These are phyloP conservation scores for Oxyteleia sp. DNA, from an alignment of 2,888 invertebrate genomes.

Conservation along the genomic window DNA sequence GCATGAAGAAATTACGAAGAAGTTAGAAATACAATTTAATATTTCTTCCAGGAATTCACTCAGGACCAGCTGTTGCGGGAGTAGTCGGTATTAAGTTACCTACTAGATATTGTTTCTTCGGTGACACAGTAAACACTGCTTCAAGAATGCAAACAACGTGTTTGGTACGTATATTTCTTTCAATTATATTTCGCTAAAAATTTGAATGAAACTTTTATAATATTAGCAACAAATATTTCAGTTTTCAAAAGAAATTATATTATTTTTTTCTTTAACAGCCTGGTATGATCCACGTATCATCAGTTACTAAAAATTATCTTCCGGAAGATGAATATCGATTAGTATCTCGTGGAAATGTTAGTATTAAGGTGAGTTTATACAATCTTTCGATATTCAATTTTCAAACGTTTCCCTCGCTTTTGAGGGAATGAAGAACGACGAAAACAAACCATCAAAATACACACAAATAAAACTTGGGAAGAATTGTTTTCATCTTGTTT, in stretches of 20 bases:
- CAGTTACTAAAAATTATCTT: constrained; percentile 91
- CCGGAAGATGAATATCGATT: constrained; percentile 90
- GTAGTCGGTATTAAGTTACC: constrained; percentile 95
- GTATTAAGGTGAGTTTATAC: constrained; percentile 91
- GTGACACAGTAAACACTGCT: constrained; percentile 97
- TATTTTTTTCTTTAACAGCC: constrained; percentile 87
- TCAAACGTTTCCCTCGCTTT: too few relatives aligned
- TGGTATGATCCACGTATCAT: constrained; percentile 93
- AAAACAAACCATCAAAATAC: too few relatives aligned
- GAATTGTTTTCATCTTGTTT: constrained; percentile 5
- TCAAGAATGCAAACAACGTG: constrained; percentile 95
- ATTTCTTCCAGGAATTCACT: constrained; percentile 91
- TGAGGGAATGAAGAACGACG: too few relatives aligned
- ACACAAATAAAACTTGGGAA: too few relatives aligned
- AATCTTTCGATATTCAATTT: too few relatives aligned
- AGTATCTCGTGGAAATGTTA: constrained; percentile 92
- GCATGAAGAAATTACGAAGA: not conserved
- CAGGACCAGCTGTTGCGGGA: constrained; percentile 95
- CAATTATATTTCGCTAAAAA: not conserved
- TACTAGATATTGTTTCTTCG: constrained; percentile 93
- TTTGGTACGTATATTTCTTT: constrained; percentile 86
- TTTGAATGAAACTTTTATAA: too few relatives aligned
- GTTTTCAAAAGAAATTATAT: not conserved
- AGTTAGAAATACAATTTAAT: constrained; percentile 12
- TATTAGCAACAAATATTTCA: too few relatives aligned